phyloP scores from a whole-genome alignment of 2,113 vertebrate species.

The Microcebus tavaratra region DNA sequence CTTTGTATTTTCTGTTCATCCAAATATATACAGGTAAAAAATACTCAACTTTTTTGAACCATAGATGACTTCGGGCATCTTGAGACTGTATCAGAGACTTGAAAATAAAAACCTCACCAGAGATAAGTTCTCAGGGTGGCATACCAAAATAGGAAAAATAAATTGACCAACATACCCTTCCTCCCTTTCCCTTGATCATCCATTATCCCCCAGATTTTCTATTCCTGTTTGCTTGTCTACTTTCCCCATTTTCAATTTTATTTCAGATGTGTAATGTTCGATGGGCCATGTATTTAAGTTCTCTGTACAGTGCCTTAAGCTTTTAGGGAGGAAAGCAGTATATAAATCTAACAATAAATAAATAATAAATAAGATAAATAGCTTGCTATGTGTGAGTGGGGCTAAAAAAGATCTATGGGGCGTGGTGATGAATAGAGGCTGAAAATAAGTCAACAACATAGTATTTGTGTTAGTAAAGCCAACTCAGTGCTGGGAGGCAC shows the following conservation, averaged over 20 bases:
- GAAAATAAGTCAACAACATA: conserved; percentile 60
- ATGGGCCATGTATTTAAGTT: conserved; percentile 45
- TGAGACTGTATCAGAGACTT: background rate
- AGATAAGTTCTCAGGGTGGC: background rate
- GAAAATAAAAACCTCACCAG: background rate
- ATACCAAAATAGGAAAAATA: conserved; percentile 8
- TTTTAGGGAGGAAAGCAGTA: conserved; percentile 53
- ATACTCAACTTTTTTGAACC: background rate
- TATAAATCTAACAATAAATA: conserved; percentile 73
- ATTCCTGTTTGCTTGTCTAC: conserved; percentile 33
- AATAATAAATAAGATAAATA: conserved; percentile 71
- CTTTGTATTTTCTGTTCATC: background rate
- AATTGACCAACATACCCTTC: background rate
- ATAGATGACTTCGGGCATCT: background rate
- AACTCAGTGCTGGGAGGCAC: conserved; percentile 23
- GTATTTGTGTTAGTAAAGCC: conserved; percentile 29
- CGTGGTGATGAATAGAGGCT: conserved; percentile 27
- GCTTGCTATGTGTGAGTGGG: background rate
- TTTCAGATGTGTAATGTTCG: conserved; percentile 55
- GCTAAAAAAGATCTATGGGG: conserved; percentile 46
- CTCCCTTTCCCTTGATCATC: background rate
- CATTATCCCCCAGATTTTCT: conserved; percentile 35
- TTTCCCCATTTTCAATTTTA: conserved; percentile 57
- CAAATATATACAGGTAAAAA: background rate
- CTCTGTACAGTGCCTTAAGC: conserved; percentile 53